Percentiles rank a stretch among this genome's conserved stretches.
These are phyloP conservation scores for Subacronicta megacephala DNA, from an alignment of 2,888 invertebrate species.

Conservation along the genomic window DNA sequence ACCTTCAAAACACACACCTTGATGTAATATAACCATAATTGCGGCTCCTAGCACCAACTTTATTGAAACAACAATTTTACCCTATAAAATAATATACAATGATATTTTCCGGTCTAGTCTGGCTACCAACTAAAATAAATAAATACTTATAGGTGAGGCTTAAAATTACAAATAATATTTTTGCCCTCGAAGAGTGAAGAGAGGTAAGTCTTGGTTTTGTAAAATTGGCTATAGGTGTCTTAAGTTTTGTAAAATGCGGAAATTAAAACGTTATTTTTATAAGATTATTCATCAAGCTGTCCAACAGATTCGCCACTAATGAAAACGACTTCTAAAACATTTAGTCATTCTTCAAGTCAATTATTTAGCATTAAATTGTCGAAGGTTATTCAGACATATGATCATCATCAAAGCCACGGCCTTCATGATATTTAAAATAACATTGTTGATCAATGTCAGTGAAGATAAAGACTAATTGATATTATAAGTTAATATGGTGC, in stretches of 20 bases:
- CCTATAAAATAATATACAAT: no score
- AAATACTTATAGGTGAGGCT: no score
- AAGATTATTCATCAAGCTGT: no score
- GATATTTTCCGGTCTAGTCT: no score
- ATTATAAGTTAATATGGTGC: conserved; percentile 20
- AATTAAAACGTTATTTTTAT: no score
- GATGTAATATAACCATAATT: background rate
- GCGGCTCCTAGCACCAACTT: background rate
- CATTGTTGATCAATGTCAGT: conserved; percentile 8
- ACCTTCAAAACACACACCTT: background rate
- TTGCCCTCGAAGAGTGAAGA: no score
- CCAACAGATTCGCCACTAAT: background rate
- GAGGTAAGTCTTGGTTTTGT: no score
- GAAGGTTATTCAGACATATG: conserved; percentile 21
- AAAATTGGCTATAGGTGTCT: no score
- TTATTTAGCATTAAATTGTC: conserved; percentile 13
- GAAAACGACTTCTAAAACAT: background rate
- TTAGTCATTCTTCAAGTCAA: conserved; percentile 1
- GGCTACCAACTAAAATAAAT: no score
- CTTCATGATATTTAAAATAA: conserved; percentile 27
- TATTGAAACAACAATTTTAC: background rate
- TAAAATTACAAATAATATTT: no score
- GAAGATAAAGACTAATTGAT: conserved; percentile 1
- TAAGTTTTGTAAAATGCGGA: no score
- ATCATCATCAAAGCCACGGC: conserved; percentile 5